phyloP scores from a whole-genome alignment of 2,888 invertebrate species.

The Argyresthia goedartella region DNA sequence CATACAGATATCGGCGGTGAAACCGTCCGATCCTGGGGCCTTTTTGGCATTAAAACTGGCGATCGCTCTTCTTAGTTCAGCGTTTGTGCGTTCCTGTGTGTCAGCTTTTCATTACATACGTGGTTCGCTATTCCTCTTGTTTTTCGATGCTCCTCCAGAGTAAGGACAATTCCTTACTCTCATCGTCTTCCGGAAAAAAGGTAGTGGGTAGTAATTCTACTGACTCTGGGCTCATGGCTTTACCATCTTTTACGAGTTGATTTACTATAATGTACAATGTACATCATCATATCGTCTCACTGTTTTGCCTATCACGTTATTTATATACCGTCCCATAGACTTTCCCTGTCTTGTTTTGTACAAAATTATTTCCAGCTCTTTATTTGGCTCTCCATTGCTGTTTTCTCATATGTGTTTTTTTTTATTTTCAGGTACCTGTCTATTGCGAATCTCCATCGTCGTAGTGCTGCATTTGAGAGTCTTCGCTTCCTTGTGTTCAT shows the following conservation, averaged over 20 bases:
- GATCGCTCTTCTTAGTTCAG: background rate
- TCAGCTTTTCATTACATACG: background rate
- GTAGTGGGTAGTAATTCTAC: constrained; percentile 1
- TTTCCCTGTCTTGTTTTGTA: background rate
- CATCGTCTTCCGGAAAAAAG: constrained; percentile 3
- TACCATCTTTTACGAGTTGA: background rate
- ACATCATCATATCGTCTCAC: background rate
- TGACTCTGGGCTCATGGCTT: background rate
- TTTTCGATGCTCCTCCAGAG: background rate
- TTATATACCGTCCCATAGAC: constrained; percentile 3
- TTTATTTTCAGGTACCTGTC: constrained; percentile 3
- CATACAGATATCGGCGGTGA: constrained; percentile 9
- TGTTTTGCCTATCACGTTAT: background rate
- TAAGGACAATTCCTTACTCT: background rate
- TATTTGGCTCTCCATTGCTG: background rate
- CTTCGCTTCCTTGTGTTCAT: constrained; percentile 1
- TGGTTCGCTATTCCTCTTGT: background rate
- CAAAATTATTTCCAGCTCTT: constrained; percentile 4
- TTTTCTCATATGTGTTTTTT: background rate
- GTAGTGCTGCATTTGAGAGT: constrained; percentile 1
- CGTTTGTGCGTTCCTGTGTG: constrained; percentile 5
- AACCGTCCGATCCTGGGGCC: constrained; percentile 8
- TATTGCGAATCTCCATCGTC: background rate
- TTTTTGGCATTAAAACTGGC: constrained; percentile 6
- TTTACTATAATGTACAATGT: too few relatives aligned